Evolutionary conservation across 2,113 vertebrate genomes (phyloP), one percentile per base, ranked within the genome.

Genomic region (Peromyscus californicus): DNA sequence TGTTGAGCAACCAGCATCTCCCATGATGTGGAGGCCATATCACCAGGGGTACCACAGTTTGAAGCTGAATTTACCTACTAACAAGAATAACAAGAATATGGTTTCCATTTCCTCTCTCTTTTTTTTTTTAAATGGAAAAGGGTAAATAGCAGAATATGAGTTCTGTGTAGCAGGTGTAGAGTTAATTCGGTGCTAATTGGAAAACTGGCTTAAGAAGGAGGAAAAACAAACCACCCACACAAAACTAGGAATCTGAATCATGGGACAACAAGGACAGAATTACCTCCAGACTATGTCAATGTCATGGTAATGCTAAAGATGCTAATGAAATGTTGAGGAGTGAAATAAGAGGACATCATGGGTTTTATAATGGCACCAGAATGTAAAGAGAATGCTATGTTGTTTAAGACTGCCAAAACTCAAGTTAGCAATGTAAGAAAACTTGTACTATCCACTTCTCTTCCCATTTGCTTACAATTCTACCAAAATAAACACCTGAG

Each of bases 131-230:
- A 48, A n/a, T 93, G 72, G 74, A 65, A 93, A 97, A 97, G 90
- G 89, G 61, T 93, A 98, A 97, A 92, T 76, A 82, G 26, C 84
- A 78, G 26, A 78, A 61, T 51, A 85, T 75, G 76, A 94, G 54
- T 90, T 93, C 75, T 84, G 85, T 96, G 91, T 13, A 54, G 82
- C 15, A 97, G 36, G 31, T 36, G 29, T 1, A 0, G 4, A 96
- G 90, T 13, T 97, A 95, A 97, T 84, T 95, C 12, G 67, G 93
- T 48, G 94, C 76, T 96, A 97, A 98, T 87, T 91, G 80, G 70
- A 75, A 90, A 96, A 82, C 51, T 93, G 59, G 0, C 0, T 84
- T 85, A 94, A 93, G 87, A 91, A 96, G 72, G 72, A 16, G 96
- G 85, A 61, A 75, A 94, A 75, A 63, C 26, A 79, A 70, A 93